These are phyloP conservation scores for Periplaneta americana DNA, from an alignment of 1,140 invertebrate species.

Conservation along the genomic window DNA sequence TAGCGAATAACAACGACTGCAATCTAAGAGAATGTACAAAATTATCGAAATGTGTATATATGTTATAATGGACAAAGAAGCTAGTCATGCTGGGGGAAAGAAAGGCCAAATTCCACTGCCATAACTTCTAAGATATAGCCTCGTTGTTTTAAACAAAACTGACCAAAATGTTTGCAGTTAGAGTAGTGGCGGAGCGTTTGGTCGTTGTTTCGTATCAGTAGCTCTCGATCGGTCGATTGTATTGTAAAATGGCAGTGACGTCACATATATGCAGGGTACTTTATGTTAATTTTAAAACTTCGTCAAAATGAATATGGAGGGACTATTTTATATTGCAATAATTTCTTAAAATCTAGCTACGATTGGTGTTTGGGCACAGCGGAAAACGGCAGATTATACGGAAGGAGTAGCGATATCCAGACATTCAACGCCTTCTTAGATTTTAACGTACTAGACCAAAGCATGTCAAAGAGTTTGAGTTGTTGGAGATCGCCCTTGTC, in stretches of 20 bases:
- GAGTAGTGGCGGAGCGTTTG: not conserved
- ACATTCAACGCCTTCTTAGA: not conserved
- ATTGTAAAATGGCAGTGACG: not conserved
- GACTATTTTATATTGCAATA: not conserved
- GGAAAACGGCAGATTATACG: too few species aligned
- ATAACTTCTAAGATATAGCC: not conserved
- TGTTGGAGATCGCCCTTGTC: not conserved
- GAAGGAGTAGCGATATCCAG: too few species aligned
- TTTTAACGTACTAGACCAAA: not conserved
- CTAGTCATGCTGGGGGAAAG: not conserved
- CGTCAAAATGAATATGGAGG: not conserved
- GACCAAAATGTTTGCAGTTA: not conserved
- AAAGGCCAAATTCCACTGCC: not conserved
- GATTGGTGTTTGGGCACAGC: not conserved
- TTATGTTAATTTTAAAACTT: not conserved
- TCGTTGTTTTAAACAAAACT: not conserved
- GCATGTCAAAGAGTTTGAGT: not conserved
- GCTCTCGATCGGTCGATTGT: not conserved
- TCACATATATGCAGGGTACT: not conserved
- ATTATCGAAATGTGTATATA: slow-evolving; percentile 1
- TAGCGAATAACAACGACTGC: not conserved
- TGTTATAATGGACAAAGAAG: not conserved
- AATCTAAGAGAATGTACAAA: not conserved
- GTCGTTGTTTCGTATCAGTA: not conserved
- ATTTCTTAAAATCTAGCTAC: not conserved